Evolutionary conservation across 2,113 vertebrate species (phyloP).

Genomic region (Candoia aspera): DNA sequence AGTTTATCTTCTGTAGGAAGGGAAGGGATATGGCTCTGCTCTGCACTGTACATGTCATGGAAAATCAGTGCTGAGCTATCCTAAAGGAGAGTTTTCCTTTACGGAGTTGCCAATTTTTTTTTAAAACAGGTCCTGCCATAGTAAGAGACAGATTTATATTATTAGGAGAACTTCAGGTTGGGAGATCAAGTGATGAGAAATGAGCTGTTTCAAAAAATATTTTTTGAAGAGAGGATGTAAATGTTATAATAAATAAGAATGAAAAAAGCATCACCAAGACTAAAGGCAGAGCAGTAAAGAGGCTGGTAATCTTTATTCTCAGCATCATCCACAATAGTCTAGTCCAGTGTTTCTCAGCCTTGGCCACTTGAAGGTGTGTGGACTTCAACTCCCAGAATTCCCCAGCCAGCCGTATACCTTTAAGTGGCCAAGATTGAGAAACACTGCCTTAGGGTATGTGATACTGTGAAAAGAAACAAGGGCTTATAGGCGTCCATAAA

Average conservation of each 20-base stretch:
- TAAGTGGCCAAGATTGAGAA: too few species aligned
- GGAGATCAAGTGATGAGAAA: not conserved
- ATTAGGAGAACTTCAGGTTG: not conserved
- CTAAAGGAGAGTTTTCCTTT: not conserved
- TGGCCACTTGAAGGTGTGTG: too few species aligned
- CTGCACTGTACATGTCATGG: not conserved
- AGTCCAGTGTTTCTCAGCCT: too few species aligned
- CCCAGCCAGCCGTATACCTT: too few species aligned
- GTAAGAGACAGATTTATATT: too few species aligned
- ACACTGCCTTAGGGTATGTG: not conserved
- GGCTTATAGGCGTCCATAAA: not conserved
- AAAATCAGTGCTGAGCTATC: not conserved
- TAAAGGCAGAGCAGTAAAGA: not conserved
- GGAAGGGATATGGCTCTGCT: not conserved
- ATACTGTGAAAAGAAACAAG: not conserved
- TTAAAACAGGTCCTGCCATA: not conserved
- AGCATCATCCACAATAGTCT: too few species aligned
- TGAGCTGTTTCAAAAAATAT: not conserved
- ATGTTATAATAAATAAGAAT: not conserved
- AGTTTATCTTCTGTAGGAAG: slow-evolving; percentile 28
- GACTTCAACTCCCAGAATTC: too few species aligned
- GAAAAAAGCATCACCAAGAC: not conserved
- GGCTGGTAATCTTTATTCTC: not conserved
- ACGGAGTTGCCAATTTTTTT: not conserved
- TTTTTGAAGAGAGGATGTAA: not conserved